These are phyloP conservation scores for Rhagophthalmus giganteus DNA, from an alignment of 2,888 invertebrate genomes.

Conservation along the genomic window DNA sequence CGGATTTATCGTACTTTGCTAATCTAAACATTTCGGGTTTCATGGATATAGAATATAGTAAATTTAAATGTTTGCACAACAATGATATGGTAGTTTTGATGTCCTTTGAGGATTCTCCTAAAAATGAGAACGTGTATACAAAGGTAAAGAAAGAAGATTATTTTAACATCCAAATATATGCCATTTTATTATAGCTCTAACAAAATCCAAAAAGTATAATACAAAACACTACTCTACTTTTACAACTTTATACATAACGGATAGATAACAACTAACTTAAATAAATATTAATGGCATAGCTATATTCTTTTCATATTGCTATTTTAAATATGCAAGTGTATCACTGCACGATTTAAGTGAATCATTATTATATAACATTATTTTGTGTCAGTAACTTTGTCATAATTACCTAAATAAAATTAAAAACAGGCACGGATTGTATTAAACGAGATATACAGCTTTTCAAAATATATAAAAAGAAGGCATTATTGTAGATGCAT, in stretches of 20 bases:
- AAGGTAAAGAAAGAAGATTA: not conserved
- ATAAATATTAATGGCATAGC: slow-evolving; percentile 26
- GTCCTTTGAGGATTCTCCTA: slow-evolving; percentile 28
- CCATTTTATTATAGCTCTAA: slow-evolving; percentile 58
- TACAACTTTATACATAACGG: slow-evolving; percentile 54
- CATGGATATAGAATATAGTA: slow-evolving; percentile 41
- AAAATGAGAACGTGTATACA: not conserved
- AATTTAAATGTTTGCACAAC: slow-evolving; percentile 49
- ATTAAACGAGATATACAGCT: not conserved
- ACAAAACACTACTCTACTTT: slow-evolving; percentile 54
- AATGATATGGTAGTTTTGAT: slow-evolving; percentile 48
- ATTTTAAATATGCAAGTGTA: slow-evolving; percentile 25
- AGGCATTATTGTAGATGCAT: slow-evolving; percentile 21
- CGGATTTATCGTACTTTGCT: slow-evolving; percentile 47
- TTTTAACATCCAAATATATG: slow-evolving; percentile 58
- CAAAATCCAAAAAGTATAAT: slow-evolving; percentile 57
- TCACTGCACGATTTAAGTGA: slow-evolving; percentile 29
- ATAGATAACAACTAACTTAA: slow-evolving; percentile 29
- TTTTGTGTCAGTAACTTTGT: slow-evolving; percentile 13
- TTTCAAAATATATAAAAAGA: slow-evolving; percentile 17
- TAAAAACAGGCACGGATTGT: slow-evolving; percentile 39
- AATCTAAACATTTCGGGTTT: slow-evolving; percentile 51
- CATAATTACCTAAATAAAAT: slow-evolving; percentile 14
- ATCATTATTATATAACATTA: slow-evolving; percentile 20
- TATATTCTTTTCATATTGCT: slow-evolving; percentile 28